Base-by-base conservation (phyloP, 53 echinoderm and acorn worm species). In the Luidia sarsii region DNA sequence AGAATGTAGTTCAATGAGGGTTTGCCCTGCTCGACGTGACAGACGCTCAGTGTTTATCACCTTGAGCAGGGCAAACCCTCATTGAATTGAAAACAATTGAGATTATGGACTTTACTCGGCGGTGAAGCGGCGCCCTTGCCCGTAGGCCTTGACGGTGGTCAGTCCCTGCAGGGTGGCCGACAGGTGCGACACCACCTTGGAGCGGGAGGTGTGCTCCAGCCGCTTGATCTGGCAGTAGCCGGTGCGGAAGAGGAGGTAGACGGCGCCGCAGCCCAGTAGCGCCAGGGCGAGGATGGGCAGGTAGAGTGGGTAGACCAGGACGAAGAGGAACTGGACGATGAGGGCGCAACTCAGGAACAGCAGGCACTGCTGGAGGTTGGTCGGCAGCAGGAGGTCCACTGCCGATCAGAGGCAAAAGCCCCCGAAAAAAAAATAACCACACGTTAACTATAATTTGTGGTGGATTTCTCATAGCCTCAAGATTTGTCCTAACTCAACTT, bases 211-310 rank as follows among this genome's bases (percentile, higher is more conserved):
- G 63, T 87, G 83, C 34, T 93, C 90, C 74, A 93, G 73, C 15
- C 86, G 71, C 66, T 93, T 93, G 73, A 93, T 90, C 80, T 93
- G 84, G 41, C 94, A 87, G 75, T 87, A 90, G 22, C 90, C 90
- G 29, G 61, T 72, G 39, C 90, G 83, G 79, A 88, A 91, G 51
- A 86, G 75, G 3, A 75, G 32, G 29, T 85, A 75, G 71, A 88
- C 52, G 82, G 62, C 57, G 72, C 67, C 45, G 53, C 72, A 80
- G 43, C 71, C 39, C 2, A 79, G 63, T 7, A 86, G 15, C 45
- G 83, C 59, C 24, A 89, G n/a, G 30, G 55, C 63, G 30, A 86
- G 36, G 24, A 67, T 54, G 55, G 83, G 21, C 63, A 71, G 54
- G 74, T 88, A 85, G 79, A 87, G 70, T 0, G 91, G 88, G 33